Evolutionary conservation across 2,888 invertebrate genomes (phyloP), one percentile per base, ranked within the genome.

Genomic region (Campoplex capitator): DNA sequence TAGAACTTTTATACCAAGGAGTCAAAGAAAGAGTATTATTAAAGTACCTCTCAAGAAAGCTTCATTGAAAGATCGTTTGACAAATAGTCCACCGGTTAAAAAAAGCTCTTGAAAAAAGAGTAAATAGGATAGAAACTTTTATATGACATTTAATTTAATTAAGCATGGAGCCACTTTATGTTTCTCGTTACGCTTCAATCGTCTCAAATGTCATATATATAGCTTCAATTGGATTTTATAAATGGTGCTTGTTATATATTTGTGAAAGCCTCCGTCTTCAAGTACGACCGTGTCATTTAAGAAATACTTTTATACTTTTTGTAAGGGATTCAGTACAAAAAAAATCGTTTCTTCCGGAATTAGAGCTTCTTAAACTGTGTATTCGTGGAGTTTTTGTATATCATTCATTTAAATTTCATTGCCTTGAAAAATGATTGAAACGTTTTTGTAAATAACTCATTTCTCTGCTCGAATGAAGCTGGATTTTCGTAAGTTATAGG

Each of bases 1-100:
- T 78, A 84, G 85, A 89, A 84, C 83, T 88, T 88, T 67, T 45
- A 76, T 51, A 79, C 78, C 78, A 65, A 23, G 23, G 48, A 70
- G 13, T 45, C 11, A 16, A 56, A 42, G 68, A 45, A 45, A 68
- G 78, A 58, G 54, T 70, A 54, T 56, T 79, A 4, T 42, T 13
- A 18, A 23, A 67, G 51, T 67, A 77, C 6, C 62, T 8, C 23
- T 42, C 13, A 42, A 45, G 16, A 76, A 38, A 65, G 35, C 67
- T 75, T 16, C 38, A 38, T 56, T 42, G 71, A 28, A 23, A 70
- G 28, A 70, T 62, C 32, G 62, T 16, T 62, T 62, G 62, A 62
- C 62, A 62, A 62, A 62, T 62, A 62, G 62, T 32, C 16, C 62
- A 16, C 62, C 16, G 62, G 23, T 23, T 23, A 23, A 16, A 32